Evolutionary conservation across 2,888 invertebrate genomes (phyloP).

Genomic region (Villa cingulata): DNA sequence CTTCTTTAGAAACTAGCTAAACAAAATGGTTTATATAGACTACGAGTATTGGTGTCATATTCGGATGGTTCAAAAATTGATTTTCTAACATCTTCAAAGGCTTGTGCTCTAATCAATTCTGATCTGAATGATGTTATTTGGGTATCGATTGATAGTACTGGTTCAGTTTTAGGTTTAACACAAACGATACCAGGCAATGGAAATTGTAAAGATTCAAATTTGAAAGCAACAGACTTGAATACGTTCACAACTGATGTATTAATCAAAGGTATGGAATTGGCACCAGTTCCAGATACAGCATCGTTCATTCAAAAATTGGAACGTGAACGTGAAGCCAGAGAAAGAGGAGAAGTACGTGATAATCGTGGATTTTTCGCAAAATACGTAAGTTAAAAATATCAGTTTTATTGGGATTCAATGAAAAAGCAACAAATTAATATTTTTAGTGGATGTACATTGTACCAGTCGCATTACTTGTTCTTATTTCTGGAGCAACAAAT

Average conservation of each 20-base stretch:
- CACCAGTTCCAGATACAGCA: constrained; percentile 89
- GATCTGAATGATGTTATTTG: constrained; percentile 65
- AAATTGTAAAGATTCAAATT: constrained; percentile 6
- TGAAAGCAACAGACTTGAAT: constrained; percentile 31
- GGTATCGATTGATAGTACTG: constrained; percentile 65
- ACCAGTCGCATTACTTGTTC: constrained; percentile 78
- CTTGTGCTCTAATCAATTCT: constrained; percentile 61
- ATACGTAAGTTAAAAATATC: constrained; percentile 65
- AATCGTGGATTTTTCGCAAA: constrained; percentile 92
- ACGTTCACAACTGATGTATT: constrained; percentile 64
- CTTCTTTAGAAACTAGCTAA: constrained; percentile 44
- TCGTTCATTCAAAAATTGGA: constrained; percentile 88
- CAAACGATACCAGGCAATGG: constrained; percentile 36
- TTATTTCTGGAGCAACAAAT: constrained; percentile 76
- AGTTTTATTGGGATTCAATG: constrained; percentile 14
- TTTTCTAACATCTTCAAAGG: constrained; percentile 68
- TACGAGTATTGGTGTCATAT: constrained; percentile 53
- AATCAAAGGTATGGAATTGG: constrained; percentile 65
- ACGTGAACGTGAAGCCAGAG: constrained; percentile 75
- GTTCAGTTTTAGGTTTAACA: constrained; percentile 60
- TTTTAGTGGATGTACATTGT: constrained; percentile 99
- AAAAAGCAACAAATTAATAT: constrained; percentile 11
- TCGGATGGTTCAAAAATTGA: constrained; percentile 51
- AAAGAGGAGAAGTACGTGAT: constrained; percentile 81
- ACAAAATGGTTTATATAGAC: constrained; percentile 57